Evolutionary conservation across 2,113 vertebrate species (phyloP), one percentile per base, ranked within the genome.

Genomic region (Hystrix brachyura): DNA sequence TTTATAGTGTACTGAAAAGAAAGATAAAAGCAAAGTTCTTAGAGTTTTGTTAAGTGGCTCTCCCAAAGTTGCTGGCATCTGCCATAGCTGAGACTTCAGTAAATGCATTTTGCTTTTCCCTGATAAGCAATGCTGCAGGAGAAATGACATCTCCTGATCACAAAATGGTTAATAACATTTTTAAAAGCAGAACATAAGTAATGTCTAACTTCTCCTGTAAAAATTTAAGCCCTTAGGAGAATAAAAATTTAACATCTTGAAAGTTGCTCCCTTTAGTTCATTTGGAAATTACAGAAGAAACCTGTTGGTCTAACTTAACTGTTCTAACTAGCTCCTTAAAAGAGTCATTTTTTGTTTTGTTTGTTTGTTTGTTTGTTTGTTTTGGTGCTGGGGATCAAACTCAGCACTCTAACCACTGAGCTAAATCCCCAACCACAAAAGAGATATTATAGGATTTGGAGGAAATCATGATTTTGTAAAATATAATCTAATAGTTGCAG

Each of bases 1-100:
- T 96, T 94, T 93, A 80, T 21, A 89, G 29, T 76, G 79, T 38
- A 5, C 18, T 38, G 29, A 59, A 86, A 34, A 92, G 51, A 82
- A 78, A 51, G 71, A 85, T n/a, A 59, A 94, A 94, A 82, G 21
- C 23, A 32, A 67, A 82, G 60, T 78, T 93, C n/a, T 32, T 48
- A 71, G 43, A 65, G 17, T 5, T 76, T 55, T 32, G 19, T 69
- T 86, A 82, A 89, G 57, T 74, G 32, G 27, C 38, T 93, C 53
- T 3, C 46, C 18, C n/a, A 53, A 5, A 80, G 18, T n/a, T 38
- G 60, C 55, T 55, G 4, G n/a, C 7, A 18, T 53, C 69, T 79
- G 60, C 18, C n/a, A 69, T 34, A 32, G 1, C 19, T 38, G 13
- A 46, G 43, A 78, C 67, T 94, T 85, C 82, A 74, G 81, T 10